phyloP scores from a whole-genome alignment of 2,113 vertebrate genomes.

The Phyllopteryx taeniolatus region DNA sequence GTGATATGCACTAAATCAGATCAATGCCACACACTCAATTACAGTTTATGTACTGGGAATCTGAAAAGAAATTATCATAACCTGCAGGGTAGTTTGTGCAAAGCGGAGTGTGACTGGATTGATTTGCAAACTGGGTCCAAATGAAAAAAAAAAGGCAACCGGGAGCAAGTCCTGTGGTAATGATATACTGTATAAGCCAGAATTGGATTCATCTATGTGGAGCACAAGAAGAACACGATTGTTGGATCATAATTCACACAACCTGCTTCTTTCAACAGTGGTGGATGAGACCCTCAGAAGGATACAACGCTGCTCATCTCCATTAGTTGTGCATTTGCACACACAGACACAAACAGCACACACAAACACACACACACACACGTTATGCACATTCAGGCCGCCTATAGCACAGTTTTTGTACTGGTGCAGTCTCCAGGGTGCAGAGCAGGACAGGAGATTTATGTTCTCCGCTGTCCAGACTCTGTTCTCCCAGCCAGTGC shows the following conservation, averaged over 20 bases:
- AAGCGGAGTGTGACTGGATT: constrained; percentile 33
- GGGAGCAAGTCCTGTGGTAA: constrained; percentile 42
- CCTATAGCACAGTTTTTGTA: constrained; percentile 48
- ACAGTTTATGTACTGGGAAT: constrained; percentile 27
- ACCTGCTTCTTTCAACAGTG: constrained; percentile 66
- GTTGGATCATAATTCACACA: constrained; percentile 71
- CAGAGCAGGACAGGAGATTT: constrained; percentile 65
- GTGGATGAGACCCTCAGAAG: constrained; percentile 57
- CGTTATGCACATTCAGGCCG: constrained; percentile 13
- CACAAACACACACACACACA: constrained; percentile 4
- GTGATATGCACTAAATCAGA: constrained; percentile 31
- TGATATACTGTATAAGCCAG: constrained; percentile 51
- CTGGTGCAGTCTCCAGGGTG: constrained; percentile 49
- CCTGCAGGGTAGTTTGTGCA: constrained; percentile 41
- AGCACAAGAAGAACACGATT: constrained; percentile 57
- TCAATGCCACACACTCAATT: constrained; percentile 34
- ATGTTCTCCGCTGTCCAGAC: constrained; percentile 68
- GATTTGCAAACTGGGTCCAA: constrained; percentile 47
- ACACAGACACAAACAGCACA: neutral
- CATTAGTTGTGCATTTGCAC: constrained; percentile 39
- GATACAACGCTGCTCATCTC: constrained; percentile 50
- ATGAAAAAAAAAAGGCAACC: constrained; percentile 45
- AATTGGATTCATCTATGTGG: constrained; percentile 59
- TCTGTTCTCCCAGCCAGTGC: constrained; percentile 51
- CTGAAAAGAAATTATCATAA: constrained; percentile 39